phyloP scores from a whole-genome alignment of 2,113 vertebrate genomes.

The Hippotragus niger region DNA sequence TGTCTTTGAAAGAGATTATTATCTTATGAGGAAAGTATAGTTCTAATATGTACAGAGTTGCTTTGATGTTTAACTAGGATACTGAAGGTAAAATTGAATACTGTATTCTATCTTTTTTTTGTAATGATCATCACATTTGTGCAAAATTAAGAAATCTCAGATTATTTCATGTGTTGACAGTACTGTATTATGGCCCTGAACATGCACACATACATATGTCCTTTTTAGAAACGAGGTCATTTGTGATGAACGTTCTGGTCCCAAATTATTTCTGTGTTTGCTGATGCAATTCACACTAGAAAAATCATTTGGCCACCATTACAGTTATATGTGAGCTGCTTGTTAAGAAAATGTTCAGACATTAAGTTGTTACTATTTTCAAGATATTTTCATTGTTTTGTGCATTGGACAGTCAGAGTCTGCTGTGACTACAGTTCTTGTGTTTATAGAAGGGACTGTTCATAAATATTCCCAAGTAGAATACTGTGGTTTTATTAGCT shows the following conservation, averaged over 20 bases:
- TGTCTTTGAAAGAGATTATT: background rate
- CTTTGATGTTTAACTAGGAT: background rate
- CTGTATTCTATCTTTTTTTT: background rate
- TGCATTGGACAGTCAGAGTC: background rate
- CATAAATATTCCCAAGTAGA: slow-evolving; percentile 7
- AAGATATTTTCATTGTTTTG: slow-evolving; percentile 7
- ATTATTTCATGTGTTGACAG: background rate
- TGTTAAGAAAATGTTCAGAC: slow-evolving; percentile 1
- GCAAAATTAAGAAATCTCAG: slow-evolving; percentile 33
- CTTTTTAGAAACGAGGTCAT: background rate
- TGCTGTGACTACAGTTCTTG: slow-evolving; percentile 3
- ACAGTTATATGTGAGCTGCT: background rate
- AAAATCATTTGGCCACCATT: slow-evolving; percentile 1
- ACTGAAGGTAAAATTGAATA: background rate
- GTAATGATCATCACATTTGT: background rate
- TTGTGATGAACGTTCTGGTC: background rate
- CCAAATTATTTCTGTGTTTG: slow-evolving; percentile 6
- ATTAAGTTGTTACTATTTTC: background rate
- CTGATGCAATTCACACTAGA: background rate
- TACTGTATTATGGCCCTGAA: background rate
- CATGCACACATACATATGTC: background rate
- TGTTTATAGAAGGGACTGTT: slow-evolving; percentile 18
- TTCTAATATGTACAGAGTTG: background rate
- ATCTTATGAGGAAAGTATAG: background rate
- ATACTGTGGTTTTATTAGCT: background rate